Conservation (phyloP, 2,888 invertebrate genomes). For the Lasioglossum villosulum region DNA sequence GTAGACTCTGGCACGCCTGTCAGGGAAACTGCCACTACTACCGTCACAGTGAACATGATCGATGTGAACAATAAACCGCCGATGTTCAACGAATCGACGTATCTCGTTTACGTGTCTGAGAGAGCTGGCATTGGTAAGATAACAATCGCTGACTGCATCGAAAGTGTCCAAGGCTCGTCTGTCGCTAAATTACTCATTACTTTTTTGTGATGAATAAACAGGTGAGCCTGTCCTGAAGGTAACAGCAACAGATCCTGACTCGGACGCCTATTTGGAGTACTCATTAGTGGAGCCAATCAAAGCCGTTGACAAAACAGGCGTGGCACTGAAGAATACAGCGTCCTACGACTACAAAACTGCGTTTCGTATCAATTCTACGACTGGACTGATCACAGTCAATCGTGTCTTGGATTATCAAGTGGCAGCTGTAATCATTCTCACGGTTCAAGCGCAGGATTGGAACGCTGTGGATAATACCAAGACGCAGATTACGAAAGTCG, state of each 20-base stretch:
- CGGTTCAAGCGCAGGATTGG: slow-evolving; percentile 89
- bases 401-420: slow-evolving; percentile 89
- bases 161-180: background rate
- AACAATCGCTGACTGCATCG: background rate
- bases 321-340: slow-evolving; percentile 87
- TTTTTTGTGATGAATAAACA: slow-evolving; percentile 42
- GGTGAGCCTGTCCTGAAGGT: slow-evolving; percentile 88
- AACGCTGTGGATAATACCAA: slow-evolving; percentile 89
- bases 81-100: slow-evolving; percentile 88
- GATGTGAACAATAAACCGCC: slow-evolving; percentile 94
- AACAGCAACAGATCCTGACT: slow-evolving; percentile 90
- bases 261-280: slow-evolving; percentile 89
- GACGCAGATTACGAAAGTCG: slow-evolving; percentile 88
- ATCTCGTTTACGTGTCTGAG: slow-evolving; percentile 90
- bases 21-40: slow-evolving; percentile 91
- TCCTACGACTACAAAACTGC: slow-evolving; percentile 88
- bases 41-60: slow-evolving; percentile 89
- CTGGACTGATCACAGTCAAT: slow-evolving; percentile 89
- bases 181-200: background rate
- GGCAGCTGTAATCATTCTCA: slow-evolving; percentile 91
- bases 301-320: slow-evolving; percentile 91
- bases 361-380: slow-evolving; percentile 89
- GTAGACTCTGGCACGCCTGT: slow-evolving; percentile 91
- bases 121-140: slow-evolving; percentile 86
- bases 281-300: slow-evolving; percentile 88